A percentile compares a stretch with the other conserved stretches of the same genome.
phyloP scores from a whole-genome alignment of 2,888 invertebrate species.

The Holacanthella duospinosa region DNA sequence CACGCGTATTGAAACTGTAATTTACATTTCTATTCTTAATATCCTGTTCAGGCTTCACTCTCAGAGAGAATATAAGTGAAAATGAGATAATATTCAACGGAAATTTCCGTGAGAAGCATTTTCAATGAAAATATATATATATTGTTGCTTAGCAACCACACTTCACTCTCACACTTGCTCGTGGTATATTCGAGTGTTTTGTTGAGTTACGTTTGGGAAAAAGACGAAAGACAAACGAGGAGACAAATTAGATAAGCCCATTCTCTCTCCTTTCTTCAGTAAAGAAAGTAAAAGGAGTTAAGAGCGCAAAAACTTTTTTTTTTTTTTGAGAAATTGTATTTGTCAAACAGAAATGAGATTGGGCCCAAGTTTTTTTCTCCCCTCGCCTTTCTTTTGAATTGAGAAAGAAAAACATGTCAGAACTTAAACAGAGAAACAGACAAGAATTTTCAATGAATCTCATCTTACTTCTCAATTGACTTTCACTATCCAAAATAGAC shows the following conservation, averaged over 20 bases:
- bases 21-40: too few relatives aligned
- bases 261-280: slow-evolving; percentile 15
- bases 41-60: too few relatives aligned
- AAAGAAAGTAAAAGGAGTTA: slow-evolving; percentile 4
- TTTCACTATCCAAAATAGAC: too few relatives aligned
- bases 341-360: slow-evolving; percentile 37
- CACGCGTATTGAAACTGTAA: too few relatives aligned
- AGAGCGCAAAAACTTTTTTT: slow-evolving; percentile 18
- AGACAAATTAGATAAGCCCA: slow-evolving; percentile 32
- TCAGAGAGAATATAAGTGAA: neutral
- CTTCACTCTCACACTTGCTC: too few relatives aligned
- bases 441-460: slow-evolving; percentile 15
- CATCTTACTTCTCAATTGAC: neutral
- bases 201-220: too few relatives aligned
- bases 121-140: too few relatives aligned
- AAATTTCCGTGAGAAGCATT: too few relatives aligned
- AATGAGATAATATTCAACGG: neutral
- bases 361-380: slow-evolving; percentile 26
- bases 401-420: slow-evolving; percentile 7
- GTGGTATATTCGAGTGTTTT: too few relatives aligned
- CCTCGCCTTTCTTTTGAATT: slow-evolving; percentile 4
- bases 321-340: slow-evolving; percentile 34
- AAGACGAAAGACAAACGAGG: slow-evolving; percentile 26
- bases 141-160: too few relatives aligned
- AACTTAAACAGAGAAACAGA: slow-evolving; percentile 7